These are phyloP conservation scores for Gobionotothen gibberifrons DNA, from an alignment of 2,797 vertebrate genomes.

Conservation along the genomic window DNA sequence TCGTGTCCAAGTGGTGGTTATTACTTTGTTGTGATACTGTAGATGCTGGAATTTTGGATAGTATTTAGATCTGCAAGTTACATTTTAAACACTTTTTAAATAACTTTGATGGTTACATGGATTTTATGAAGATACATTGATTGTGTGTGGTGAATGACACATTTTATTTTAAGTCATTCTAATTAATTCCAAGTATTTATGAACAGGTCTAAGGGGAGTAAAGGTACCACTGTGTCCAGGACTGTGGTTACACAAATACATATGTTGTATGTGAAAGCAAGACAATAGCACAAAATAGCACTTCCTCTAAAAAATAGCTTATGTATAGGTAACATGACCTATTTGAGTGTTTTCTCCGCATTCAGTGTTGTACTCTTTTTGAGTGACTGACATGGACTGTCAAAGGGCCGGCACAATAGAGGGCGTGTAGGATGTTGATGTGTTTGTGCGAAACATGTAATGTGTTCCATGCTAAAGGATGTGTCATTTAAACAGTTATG, in stretches of 20 bases:
- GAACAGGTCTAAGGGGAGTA: not conserved
- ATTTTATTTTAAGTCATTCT: not conserved
- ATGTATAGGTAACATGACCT: slow-evolving; percentile 47
- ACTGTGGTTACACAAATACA: slow-evolving; percentile 32
- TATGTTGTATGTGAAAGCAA: slow-evolving; percentile 30
- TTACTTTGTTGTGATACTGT: slow-evolving; percentile 22
- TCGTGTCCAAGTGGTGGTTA: not conserved
- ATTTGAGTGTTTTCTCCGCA: slow-evolving; percentile 36
- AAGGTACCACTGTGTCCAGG: slow-evolving; percentile 5
- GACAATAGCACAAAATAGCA: slow-evolving; percentile 35
- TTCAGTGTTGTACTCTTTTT: slow-evolving; percentile 24
- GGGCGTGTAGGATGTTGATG: slow-evolving; percentile 57
- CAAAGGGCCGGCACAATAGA: slow-evolving; percentile 53
- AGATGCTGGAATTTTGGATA: slow-evolving; percentile 20
- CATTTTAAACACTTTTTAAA: not conserved
- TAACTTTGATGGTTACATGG: not conserved
- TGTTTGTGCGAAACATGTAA: slow-evolving; percentile 60
- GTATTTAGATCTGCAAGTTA: not conserved
- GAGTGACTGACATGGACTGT: slow-evolving; percentile 35
- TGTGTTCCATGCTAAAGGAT: slow-evolving; percentile 72
- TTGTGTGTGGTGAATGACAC: not conserved
- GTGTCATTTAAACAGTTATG: slow-evolving; percentile 79
- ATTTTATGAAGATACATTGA: not conserved
- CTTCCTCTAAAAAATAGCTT: slow-evolving; percentile 41
- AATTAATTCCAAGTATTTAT: slow-evolving; percentile 1